Conservation (phyloP, 2,113 vertebrate genomes). For the Chinchilla lanigera region DNA sequence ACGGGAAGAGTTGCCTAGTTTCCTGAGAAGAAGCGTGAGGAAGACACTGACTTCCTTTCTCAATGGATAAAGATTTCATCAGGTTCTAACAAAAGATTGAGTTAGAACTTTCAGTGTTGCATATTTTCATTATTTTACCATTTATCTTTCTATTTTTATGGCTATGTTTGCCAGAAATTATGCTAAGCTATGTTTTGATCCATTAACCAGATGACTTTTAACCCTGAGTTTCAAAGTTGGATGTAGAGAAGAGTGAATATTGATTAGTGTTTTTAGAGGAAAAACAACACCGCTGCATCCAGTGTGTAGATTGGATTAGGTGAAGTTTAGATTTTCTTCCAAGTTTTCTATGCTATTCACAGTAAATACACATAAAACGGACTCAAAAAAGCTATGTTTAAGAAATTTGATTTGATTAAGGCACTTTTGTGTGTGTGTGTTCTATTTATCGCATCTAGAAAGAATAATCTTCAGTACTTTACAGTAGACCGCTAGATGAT, state of each 20-base stretch:
- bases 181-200: background rate
- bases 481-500: background rate
- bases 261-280: background rate
- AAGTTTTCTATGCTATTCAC: background rate
- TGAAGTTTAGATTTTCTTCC: background rate
- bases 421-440: background rate
- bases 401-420: background rate
- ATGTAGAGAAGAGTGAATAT: background rate
- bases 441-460: background rate
- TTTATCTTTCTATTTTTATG: background rate
- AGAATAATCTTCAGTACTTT: background rate
- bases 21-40: background rate
- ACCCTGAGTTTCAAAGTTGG: background rate
- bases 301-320: background rate
- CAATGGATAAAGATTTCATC: background rate
- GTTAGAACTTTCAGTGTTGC: background rate
- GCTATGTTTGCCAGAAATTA: background rate
- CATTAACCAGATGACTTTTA: slow-evolving; percentile 15
- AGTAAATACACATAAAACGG: background rate
- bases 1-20: background rate
- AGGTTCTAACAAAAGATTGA: background rate
- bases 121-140: background rate
- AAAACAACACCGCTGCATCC: background rate
- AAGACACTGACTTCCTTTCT: background rate
- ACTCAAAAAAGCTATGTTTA: background rate